Base-by-base conservation (phyloP, 2,888 invertebrate species). In the Cantharis rufa region DNA sequence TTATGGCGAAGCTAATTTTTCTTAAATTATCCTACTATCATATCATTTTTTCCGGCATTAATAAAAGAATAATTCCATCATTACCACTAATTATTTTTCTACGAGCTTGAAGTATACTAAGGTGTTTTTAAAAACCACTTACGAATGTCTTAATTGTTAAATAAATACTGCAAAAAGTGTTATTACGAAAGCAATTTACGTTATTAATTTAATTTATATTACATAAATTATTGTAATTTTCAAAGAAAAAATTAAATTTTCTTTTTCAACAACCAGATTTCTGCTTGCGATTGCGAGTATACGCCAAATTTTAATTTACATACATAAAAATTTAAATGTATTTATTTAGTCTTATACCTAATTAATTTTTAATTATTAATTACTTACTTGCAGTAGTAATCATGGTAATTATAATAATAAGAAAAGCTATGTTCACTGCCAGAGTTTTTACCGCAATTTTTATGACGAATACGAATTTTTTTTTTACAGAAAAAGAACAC, bases 141-240 rank as follows among this genome's bases (percentile, higher is more conserved):
- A 81, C 69, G 75, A 73, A 73, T 72, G 74, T 77, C 79, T 80
- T 82, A 82, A 82, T 82, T 81, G 81, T 80, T 82, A 81, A 81
- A 81, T 82, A 82, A 82, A 80, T 80, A 75, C 80, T 78, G 70
- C 70, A 72, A 70, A 77, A 75, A 70, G 69, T 75, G 71, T 75
- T 77, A 75, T 76, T 79, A 78, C 66, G 15, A 64, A 21, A 61
- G 27, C 74, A 18, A 66, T 70, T 72, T 72, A 72, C 72, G 62
- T 66, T 75, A 77, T 71, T 77, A 77, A 73, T 77, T 73, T 69
- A 48, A 32, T 76, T 76, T 76, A 73, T 78, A 78, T 77, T 78
- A 78, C 70, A 70, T 68, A 75, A 77, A 78, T 78, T 78, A 66
- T 66, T 24, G 64, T 66, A 66, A 66, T 66, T 66, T n/a, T 21